Evolutionary conservation across 2,888 invertebrate species (phyloP).

Genomic region (Sinohyriopsis cumingii): DNA sequence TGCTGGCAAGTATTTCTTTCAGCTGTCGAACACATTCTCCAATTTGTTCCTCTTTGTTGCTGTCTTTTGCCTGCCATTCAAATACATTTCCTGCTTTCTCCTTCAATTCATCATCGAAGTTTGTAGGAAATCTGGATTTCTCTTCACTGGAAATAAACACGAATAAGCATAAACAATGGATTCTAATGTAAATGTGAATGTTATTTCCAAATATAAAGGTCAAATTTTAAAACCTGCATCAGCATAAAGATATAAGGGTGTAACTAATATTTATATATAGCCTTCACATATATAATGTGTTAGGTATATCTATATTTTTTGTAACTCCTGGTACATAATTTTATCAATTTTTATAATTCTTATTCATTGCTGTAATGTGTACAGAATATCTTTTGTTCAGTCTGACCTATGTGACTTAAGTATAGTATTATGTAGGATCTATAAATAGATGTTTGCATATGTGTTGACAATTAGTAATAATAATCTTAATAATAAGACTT

Average conservation of each 20-base stretch:
- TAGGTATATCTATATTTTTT: too few species aligned
- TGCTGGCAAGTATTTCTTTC: slow-evolving; percentile 37
- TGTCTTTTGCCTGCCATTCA: slow-evolving; percentile 53
- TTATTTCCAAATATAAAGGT: neutral
- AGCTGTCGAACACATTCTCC: slow-evolving; percentile 47
- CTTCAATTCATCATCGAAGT: slow-evolving; percentile 50
- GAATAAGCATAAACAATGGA: neutral
- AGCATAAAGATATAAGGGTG: neutral
- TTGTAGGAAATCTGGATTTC: slow-evolving; percentile 31
- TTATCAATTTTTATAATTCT: too few species aligned
- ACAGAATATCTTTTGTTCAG: too few species aligned
- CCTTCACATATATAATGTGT: too few species aligned
- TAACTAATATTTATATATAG: too few species aligned
- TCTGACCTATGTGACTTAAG: too few species aligned
- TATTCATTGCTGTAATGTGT: too few species aligned
- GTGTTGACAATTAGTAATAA: too few species aligned
- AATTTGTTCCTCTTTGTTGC: slow-evolving; percentile 40
- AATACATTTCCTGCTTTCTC: slow-evolving; percentile 43
- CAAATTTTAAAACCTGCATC: neutral
- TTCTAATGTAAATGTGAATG: neutral
- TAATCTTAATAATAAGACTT: too few species aligned
- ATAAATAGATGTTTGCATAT: too few species aligned
- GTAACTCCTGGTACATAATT: too few species aligned
- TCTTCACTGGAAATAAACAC: slow-evolving; percentile 44
- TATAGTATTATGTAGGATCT: too few species aligned